Evolutionary conservation across 64 coral and sea anemone genomes (phyloP).

Genomic region (Montipora capricornis): DNA sequence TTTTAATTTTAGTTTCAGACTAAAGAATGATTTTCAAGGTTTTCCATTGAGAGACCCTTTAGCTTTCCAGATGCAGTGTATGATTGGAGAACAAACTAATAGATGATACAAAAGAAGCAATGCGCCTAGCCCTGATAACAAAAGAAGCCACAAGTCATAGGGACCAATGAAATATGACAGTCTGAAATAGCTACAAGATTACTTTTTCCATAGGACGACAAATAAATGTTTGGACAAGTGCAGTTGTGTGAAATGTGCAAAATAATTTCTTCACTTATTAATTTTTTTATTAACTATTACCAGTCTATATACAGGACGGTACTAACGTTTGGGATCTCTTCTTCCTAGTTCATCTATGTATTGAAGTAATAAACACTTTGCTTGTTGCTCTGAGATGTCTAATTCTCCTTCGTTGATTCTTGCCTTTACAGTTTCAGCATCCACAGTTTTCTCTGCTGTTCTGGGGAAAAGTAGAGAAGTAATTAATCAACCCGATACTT

Average conservation of each 20-base stretch:
- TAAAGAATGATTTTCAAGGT: too few species aligned
- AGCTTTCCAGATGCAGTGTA: too few species aligned
- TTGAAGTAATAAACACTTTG: conserved; percentile 21
- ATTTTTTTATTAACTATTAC: conserved; percentile 7
- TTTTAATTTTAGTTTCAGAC: too few species aligned
- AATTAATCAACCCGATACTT: conserved; percentile 39
- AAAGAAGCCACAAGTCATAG: too few species aligned
- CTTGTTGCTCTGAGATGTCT: conserved; percentile 11
- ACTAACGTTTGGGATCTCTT: conserved; percentile 37
- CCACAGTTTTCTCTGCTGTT: conserved; percentile 38
- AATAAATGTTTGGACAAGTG: background rate
- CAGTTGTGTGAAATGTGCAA: background rate
- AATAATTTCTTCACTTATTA: background rate
- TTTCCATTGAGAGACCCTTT: too few species aligned
- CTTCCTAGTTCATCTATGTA: conserved; percentile 41
- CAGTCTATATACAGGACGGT: background rate
- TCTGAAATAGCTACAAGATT: background rate
- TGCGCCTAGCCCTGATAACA: too few species aligned
- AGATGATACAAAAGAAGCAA: too few species aligned
- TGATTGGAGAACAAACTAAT: too few species aligned
- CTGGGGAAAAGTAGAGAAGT: conserved; percentile 27
- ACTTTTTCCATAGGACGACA: background rate
- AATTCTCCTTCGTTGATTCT: conserved; percentile 22
- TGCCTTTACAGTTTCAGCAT: conserved; percentile 20
- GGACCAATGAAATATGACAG: background rate